Conservation (phyloP, 2,888 invertebrate genomes). For the Scaptomyza parva region DNA sequence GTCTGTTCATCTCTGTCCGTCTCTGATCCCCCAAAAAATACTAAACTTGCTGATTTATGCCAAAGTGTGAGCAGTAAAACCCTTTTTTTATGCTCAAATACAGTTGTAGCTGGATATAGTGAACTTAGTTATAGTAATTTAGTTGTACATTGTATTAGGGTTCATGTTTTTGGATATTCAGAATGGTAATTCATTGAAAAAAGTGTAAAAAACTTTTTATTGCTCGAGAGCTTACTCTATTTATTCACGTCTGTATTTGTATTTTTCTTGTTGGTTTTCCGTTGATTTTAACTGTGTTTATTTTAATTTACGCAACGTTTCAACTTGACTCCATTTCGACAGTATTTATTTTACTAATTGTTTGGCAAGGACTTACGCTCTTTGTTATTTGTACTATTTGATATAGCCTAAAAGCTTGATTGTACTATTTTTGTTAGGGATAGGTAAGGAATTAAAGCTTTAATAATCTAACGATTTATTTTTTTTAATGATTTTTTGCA, state of each 20-base stretch:
- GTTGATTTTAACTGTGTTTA: constrained; percentile 1
- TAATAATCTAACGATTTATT: neutral
- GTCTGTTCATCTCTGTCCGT: constrained; percentile 13
- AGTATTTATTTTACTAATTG: neutral
- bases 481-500: too few species aligned
- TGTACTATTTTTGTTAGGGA: neutral
- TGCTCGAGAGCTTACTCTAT: neutral
- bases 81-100: neutral
- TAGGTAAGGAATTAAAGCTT: neutral
- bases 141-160: too few species aligned
- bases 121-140: neutral
- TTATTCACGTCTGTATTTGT: neutral
- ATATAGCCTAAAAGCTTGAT: neutral
- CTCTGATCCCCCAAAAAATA: constrained; percentile 47
- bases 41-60: constrained; percentile 59
- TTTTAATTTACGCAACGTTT: constrained; percentile 6
- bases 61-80: constrained; percentile 34
- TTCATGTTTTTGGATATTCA: too few species aligned
- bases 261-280: neutral
- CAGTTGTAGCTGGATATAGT: neutral
- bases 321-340: neutral
- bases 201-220: too few species aligned
- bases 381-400: neutral
- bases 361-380: neutral
- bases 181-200: too few species aligned